These are phyloP conservation scores for Araneus ventricosus DNA, from an alignment of 1,140 invertebrate genomes.

Conservation along the genomic window DNA sequence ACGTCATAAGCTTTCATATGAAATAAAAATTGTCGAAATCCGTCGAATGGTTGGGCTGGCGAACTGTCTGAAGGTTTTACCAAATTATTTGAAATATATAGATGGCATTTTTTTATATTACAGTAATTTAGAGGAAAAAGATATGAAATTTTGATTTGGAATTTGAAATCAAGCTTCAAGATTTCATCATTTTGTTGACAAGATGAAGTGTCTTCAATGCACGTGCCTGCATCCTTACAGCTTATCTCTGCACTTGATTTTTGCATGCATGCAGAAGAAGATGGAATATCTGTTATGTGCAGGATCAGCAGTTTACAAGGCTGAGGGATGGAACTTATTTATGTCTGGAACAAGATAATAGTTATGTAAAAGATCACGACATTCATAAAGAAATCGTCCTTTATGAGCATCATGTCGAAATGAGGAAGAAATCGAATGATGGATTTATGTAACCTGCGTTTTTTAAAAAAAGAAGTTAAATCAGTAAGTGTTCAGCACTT, in stretches of 20 bases:
- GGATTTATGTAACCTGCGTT: too few relatives aligned
- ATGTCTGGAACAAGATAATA: neutral
- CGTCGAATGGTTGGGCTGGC: too few relatives aligned
- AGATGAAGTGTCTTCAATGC: neutral
- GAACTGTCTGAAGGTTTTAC: too few relatives aligned
- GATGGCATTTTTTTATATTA: too few relatives aligned
- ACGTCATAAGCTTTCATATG: too few relatives aligned
- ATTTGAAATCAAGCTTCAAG: neutral
- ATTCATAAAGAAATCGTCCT: neutral
- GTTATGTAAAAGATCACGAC: neutral
- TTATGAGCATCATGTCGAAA: neutral
- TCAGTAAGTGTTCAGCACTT: too few relatives aligned
- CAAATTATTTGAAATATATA: too few relatives aligned
- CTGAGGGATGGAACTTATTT: neutral
- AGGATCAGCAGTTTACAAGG: neutral
- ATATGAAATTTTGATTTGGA: too few relatives aligned
- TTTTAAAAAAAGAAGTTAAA: too few relatives aligned
- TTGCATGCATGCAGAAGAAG: neutral
- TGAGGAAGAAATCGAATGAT: neutral
- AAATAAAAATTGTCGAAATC: too few relatives aligned
- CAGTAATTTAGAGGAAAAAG: too few relatives aligned
- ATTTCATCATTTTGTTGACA: conserved; percentile 11
- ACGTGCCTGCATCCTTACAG: neutral
- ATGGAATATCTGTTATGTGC: neutral
- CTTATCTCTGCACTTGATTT: neutral